These are phyloP conservation scores for Cryptocheilus praepositus DNA, from an alignment of 2,888 invertebrate genomes.

Conservation along the genomic window DNA sequence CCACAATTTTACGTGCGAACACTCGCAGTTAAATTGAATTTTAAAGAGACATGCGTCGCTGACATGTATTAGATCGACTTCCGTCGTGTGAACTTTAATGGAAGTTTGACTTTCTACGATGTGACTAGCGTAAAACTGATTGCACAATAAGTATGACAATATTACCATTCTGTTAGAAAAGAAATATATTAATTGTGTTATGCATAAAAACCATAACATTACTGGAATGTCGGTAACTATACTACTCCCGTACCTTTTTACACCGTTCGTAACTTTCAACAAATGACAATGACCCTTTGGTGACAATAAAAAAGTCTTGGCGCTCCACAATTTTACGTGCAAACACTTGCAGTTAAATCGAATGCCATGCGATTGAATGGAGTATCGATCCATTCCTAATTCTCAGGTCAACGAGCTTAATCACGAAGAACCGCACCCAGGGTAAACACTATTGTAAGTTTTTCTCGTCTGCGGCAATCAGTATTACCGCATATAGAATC, in stretches of 20 bases:
- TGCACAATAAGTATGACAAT: background rate
- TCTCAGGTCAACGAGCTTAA: conserved; percentile 57
- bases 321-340: background rate
- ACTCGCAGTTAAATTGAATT: conserved; percentile 1
- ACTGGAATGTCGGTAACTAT: too few species aligned
- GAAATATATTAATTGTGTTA: too few species aligned
- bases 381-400: conserved; percentile 51
- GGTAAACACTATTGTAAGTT: conserved; percentile 40
- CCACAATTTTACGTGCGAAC: background rate
- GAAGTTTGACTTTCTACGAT: background rate
- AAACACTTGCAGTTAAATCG: background rate
- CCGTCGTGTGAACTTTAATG: background rate
- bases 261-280: too few species aligned
- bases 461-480: background rate
- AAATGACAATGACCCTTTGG: background rate
- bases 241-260: too few species aligned
- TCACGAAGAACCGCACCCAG: conserved; percentile 53
- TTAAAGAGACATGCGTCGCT: too few species aligned
- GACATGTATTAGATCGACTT: too few species aligned
- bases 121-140: too few species aligned
- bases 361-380: conserved; percentile 21
- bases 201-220: too few species aligned
- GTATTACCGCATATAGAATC: too few species aligned
- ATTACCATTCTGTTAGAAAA: too few species aligned
- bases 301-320: background rate